phyloP scores from a whole-genome alignment of 2,113 vertebrate species.

The Eulemur rufifrons region DNA sequence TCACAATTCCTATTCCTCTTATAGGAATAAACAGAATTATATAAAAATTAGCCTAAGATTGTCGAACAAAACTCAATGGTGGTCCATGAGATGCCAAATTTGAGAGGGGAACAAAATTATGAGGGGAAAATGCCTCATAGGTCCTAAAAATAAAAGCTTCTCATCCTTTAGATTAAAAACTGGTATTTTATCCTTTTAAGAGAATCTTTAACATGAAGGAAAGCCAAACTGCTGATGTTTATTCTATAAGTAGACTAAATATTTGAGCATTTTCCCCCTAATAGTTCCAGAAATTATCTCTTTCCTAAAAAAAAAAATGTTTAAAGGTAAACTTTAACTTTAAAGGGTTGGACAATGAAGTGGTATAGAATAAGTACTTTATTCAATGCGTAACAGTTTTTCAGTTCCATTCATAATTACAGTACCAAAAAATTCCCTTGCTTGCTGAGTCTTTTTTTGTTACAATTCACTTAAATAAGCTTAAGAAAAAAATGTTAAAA shows the following conservation, averaged over 20 bases:
- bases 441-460: background rate
- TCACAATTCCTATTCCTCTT: constrained; percentile 17
- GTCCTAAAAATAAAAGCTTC: background rate
- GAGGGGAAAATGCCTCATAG: background rate
- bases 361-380: constrained; percentile 41
- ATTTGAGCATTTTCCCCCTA: background rate
- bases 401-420: constrained; percentile 32
- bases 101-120: background rate
- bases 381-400: constrained; percentile 6
- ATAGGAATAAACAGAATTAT: background rate
- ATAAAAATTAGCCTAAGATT: background rate
- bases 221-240: background rate
- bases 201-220: background rate
- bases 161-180: background rate
- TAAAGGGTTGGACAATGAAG: background rate
- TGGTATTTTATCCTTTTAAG: background rate
- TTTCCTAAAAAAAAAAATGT: background rate
- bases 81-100: background rate
- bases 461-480: constrained; percentile 42
- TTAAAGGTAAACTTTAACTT: background rate
- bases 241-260: background rate
- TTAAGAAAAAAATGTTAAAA: constrained; percentile 4
- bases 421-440: background rate
- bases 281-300: background rate
- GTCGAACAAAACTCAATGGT: background rate